Base-by-base conservation (phyloP, 64 coral and sea anemone species). In the Porites australiensis region DNA sequence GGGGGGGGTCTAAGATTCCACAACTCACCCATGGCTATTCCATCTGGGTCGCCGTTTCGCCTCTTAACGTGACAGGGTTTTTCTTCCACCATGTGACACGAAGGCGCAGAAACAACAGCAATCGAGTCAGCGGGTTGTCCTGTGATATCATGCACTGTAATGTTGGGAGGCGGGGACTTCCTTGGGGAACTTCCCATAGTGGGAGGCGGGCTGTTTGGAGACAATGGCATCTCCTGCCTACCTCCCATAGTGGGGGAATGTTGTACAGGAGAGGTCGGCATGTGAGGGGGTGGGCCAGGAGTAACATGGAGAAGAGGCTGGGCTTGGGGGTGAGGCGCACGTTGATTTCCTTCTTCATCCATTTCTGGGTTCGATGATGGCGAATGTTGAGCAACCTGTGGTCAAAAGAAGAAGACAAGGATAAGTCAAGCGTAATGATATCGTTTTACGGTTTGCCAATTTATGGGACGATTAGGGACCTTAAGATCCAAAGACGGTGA, bases 21-120 rank as follows among this genome's bases (percentile, higher is more conserved):
- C 12, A 12, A 57, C 81, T 74, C 82, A 97, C 95, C 95, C 46
- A 97, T 72, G 5, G 95, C 91, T 82, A 97, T 97, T 11, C 95
- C 95, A 64, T 97, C 95, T 2, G 95, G 95, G 80, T 97, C 95
- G 12, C 85, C 87, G 48, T 71, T 91, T 72, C 95, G 90, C 87
- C 92, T 82, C 49, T 97, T 97, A 9, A 94, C 20, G 50, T 86
- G 95, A 64, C 64, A 21, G 14, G 82, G 81, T 22, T 84, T 84
- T 5, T 84, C 81, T 19, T 84, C 66, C 8, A 89, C 77, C 88
- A 97, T 94, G 48, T 89, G 92, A 13, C 77, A 79, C 22, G 80
- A 60, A 50, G 82, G 51, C 23, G 93, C 86, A 8, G 67, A 77
- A 13, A 93, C 86, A 44, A 94, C 80, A 3, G 76, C 76, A 4